A percentile compares a stretch with the other conserved stretches of the same genome.
These are phyloP conservation scores for Halocaridina rubra DNA, from an alignment of 2,888 invertebrate genomes.

Conservation along the genomic window DNA sequence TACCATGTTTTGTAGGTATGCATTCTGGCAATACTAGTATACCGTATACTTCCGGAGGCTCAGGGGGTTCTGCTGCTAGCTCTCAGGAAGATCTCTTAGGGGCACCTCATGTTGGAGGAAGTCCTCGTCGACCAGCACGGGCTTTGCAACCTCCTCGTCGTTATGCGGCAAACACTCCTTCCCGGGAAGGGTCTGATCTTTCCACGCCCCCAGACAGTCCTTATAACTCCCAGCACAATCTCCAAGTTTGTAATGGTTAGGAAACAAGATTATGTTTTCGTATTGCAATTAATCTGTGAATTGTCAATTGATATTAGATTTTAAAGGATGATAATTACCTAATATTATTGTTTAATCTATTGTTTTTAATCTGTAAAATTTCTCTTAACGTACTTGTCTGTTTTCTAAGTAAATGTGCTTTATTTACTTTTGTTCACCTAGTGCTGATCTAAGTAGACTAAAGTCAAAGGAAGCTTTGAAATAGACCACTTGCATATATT, in stretches of 20 bases:
- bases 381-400: too few species aligned
- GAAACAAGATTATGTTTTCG: too few species aligned
- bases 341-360: too few species aligned
- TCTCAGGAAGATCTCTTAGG: constrained; percentile 52
- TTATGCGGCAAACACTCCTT: constrained; percentile 24
- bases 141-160: constrained; percentile 34
- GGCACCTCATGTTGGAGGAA: not conserved
- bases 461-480: too few species aligned
- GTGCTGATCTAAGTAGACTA: too few species aligned
- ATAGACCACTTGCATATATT: too few species aligned
- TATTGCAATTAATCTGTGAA: too few species aligned
- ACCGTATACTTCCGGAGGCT: constrained; percentile 27
- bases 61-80: constrained; percentile 35
- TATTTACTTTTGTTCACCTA: too few species aligned
- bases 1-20: constrained; percentile 9
- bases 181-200: constrained; percentile 51
- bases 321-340: too few species aligned
- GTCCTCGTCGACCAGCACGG: constrained; percentile 29
- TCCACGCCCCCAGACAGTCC: constrained; percentile 56
- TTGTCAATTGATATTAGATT: too few species aligned
- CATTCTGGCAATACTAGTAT: not conserved
- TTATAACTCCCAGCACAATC: constrained; percentile 56
- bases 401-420: too few species aligned
- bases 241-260: constrained; percentile 56
- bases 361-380: too few species aligned